Evolutionary conservation across 2,113 vertebrate species (phyloP), one percentile per base, ranked within the genome.

Genomic region (Agelaius tricolor): DNA sequence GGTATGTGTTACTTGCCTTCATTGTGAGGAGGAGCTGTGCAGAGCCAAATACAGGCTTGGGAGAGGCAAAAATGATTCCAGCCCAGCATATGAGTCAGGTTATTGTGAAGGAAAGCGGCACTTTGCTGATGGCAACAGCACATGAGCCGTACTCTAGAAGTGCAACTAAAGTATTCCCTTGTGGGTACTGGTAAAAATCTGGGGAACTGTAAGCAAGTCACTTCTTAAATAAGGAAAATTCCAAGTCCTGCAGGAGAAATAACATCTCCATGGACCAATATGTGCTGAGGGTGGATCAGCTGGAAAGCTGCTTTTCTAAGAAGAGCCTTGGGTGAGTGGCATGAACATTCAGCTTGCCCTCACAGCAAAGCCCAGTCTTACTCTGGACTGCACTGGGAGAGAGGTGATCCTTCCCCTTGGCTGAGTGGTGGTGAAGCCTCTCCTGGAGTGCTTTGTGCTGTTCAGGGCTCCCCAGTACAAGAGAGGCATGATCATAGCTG

Each of bases 1-100:
- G 22, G 10, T 54, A 37, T 72, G 63, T 81, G 76, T 11, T 86
- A 24, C 81, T 94, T 78, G 39, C 22, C 57, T 86, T 71, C 68
- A 30, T 74, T 66, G 68, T 16, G 44, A 86, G 44, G 46, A 79
- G 20, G 28, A 86, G 39, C 35, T 37, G 51, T 59, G 27, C 49
- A 52, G 49, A 91, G 44, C 28, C 62, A 73, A 87, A 89, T 58
- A 52, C 26, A 73, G 51, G 26, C 82, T 59, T 79, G 61, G 76
- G 57, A 92, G 35, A 80, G 47, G 51, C 75, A 95, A 74, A 91
- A 96, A 58, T 75, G 31, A 68, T 87, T 91, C 20, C 62, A 76
- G 59, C 15, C 44, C 58, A 71, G 67, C 18, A 74, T 16, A 54
- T n/a, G 41, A 87, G 71, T 67, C 71, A 89, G 78, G 51, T 83